Base-by-base conservation (phyloP, 2,113 vertebrate genomes). In the Dryoscopus gambensis region DNA sequence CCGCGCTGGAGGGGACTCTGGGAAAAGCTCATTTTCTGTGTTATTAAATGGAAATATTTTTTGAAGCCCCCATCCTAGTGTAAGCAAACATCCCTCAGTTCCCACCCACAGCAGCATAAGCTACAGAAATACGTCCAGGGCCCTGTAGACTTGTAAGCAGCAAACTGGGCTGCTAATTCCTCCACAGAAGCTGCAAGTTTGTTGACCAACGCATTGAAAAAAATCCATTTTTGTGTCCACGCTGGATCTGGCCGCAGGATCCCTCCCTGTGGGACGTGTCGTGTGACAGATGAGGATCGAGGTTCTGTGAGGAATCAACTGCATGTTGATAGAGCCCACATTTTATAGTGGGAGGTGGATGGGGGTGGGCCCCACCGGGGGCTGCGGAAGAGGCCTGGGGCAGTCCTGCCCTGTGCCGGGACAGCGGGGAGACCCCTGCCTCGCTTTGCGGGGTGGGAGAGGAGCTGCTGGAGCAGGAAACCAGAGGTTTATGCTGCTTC, bases 41-140 rank as follows among this genome's bases (percentile, higher is more conserved):
- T 63, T 35, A 91, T 76, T 96, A 95, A 94, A 94, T 62, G 46
- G 89, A 82, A 89, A 33, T 87, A 80, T 69, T 94, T 96, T 94
- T 84, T 37, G 5, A 76, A 76, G 50, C 76, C 9, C 33, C 28
- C 49, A 15, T 62, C 77, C 23, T 50, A 5, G 39, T 6, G 4
- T 60, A 23, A 74, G 56, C n/a, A 65, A 70, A 24, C 23, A 31
- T 65, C 30, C 21, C 13, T 40, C 30, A 8, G 35, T 16, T 60
- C 13, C 28, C 59, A 16, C 39, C 0, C 0, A 23, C 64, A 53
- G 12, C 73, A 77, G 62, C 46, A 22, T 7, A 19, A 82, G 37
- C 84, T 84, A 3, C 73, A 87, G 77, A 35, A 89, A 17, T 16
- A 15, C 28, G 47, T 19, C 52, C 15, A 25, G 31, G 39, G 30